Evolutionary conservation across 2,113 vertebrate genomes (phyloP).

Genomic region (Trochalopteron elliotii): DNA sequence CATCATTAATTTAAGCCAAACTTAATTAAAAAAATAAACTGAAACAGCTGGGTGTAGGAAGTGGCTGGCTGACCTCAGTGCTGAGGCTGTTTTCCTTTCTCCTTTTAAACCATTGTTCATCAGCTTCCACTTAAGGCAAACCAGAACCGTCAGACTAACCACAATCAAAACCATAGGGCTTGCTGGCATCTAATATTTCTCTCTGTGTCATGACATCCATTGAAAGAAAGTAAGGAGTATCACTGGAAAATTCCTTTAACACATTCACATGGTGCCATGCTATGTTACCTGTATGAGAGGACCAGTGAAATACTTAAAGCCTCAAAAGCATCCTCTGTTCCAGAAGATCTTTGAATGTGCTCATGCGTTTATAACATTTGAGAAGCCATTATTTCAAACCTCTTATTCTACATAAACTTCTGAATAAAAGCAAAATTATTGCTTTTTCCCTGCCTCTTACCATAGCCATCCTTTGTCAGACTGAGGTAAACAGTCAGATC

Average conservation of each 20-base stretch:
- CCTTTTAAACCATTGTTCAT: conserved; percentile 56
- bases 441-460: neutral
- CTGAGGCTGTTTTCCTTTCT: conserved; percentile 39
- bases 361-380: neutral
- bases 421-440: neutral
- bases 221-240: neutral
- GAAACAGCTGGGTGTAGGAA: conserved; percentile 66
- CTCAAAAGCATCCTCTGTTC: neutral
- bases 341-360: neutral
- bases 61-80: conserved; percentile 49
- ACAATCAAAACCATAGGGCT: conserved; percentile 53
- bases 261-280: neutral
- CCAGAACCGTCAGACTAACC: conserved; percentile 30
- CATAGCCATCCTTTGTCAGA: neutral
- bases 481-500: neutral
- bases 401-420: neutral
- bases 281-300: neutral
- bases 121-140: conserved; percentile 61
- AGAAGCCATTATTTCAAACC: neutral
- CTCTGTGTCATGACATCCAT: neutral
- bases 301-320: neutral
- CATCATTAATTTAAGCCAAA: conserved; percentile 65
- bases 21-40: conserved; percentile 66
- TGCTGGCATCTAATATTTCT: neutral
- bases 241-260: neutral